A percentile compares a stretch with the other conserved stretches of the same genome.
These are phyloP conservation scores for Megalops cyprinoides DNA, from an alignment of 2,797 vertebrate genomes.

Conservation along the genomic window DNA sequence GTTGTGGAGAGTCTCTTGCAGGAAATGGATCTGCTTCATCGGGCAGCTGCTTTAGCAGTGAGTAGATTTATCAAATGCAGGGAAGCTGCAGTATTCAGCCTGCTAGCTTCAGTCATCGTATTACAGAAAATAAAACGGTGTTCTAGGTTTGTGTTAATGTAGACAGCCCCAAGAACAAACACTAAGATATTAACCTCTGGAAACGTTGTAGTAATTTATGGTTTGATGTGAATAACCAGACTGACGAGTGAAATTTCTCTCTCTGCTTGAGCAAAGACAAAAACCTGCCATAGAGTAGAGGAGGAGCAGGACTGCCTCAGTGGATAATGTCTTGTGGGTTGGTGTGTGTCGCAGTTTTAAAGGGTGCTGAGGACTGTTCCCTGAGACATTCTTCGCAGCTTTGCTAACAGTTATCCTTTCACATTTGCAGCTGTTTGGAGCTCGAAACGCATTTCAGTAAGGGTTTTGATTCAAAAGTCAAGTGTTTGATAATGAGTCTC, in stretches of 20 bases:
- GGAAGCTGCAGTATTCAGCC: neutral
- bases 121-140: neutral
- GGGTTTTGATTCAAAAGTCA: too few relatives aligned
- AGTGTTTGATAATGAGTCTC: neutral
- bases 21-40: neutral
- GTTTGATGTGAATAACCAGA: neutral
- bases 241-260: neutral
- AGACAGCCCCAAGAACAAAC: neutral
- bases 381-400: neutral
- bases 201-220: neutral
- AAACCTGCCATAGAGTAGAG: neutral
- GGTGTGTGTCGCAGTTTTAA: neutral
- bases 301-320: neutral
- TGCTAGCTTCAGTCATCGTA: neutral
- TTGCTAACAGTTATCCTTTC: neutral
- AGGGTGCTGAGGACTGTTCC: neutral
- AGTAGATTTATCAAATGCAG: neutral
- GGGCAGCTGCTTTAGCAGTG: neutral
- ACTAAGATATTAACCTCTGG: neutral
- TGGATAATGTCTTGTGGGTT: neutral
- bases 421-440: too few relatives aligned
- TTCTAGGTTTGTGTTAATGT: neutral
- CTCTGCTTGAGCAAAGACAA: neutral
- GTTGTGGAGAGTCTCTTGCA: neutral
- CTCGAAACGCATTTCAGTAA: too few relatives aligned